Evolutionary conservation across 2,888 invertebrate species (phyloP).

Genomic region (Athrips mouffetella): DNA sequence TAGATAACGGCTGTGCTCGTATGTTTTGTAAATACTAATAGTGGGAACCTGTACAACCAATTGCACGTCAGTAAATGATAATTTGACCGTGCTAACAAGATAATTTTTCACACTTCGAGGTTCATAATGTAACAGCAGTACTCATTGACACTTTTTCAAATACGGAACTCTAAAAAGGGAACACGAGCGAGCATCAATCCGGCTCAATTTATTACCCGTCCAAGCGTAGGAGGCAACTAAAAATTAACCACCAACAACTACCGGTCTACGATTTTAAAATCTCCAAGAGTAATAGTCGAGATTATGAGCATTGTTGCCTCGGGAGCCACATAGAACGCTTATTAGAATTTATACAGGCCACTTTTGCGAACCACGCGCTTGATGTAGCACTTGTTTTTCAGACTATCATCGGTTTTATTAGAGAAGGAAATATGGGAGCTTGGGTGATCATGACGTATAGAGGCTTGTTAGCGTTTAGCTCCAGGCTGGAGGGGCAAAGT

Average conservation of each 20-base stretch:
- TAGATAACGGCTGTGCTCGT: too few species aligned
- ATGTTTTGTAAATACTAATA: too few species aligned
- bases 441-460: slow-evolving; percentile 46
- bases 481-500: slow-evolving; percentile 51
- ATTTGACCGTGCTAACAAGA: too few species aligned
- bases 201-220: slow-evolving; percentile 57
- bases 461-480: slow-evolving; percentile 56
- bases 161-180: neutral
- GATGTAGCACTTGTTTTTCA: slow-evolving; percentile 60
- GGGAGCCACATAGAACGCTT: slow-evolving; percentile 59
- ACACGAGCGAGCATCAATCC: slow-evolving; percentile 35
- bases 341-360: slow-evolving; percentile 65
- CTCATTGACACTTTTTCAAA: neutral
- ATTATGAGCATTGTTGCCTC: slow-evolving; percentile 70
- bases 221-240: slow-evolving; percentile 69
- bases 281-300: slow-evolving; percentile 66
- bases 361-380: slow-evolving; percentile 9
- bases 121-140: neutral
- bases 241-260: slow-evolving; percentile 66
- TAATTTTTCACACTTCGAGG: too few species aligned
- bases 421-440: slow-evolving; percentile 60
- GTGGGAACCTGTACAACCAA: too few species aligned
- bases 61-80: too few species aligned
- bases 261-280: slow-evolving; percentile 59
- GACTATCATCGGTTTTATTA: slow-evolving; percentile 65